These are phyloP conservation scores for Caenorhabditis doughertyi DNA, from an alignment of 2,888 invertebrate species.

Conservation along the genomic window DNA sequence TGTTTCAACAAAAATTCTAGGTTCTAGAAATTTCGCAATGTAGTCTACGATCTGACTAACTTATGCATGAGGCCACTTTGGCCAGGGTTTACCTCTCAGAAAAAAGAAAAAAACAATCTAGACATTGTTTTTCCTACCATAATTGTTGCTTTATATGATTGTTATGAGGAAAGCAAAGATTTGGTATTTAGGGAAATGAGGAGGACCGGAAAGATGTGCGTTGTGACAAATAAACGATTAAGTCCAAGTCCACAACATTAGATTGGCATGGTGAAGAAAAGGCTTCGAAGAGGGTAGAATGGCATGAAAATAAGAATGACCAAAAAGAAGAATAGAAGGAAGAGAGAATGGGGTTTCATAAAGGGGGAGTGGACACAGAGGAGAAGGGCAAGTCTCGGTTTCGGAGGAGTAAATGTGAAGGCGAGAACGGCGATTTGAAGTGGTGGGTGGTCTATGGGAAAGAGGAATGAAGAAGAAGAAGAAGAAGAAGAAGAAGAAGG, in stretches of 20 bases:
- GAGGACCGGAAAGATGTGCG: slow-evolving; percentile 59
- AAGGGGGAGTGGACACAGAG: neutral
- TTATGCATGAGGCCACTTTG: neutral
- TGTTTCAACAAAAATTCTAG: neutral
- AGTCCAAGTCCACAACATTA: slow-evolving; percentile 57
- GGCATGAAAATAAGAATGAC: slow-evolving; percentile 61
- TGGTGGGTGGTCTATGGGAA: slow-evolving; percentile 22
- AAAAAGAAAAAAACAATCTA: slow-evolving; percentile 1
- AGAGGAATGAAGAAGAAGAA: neutral
- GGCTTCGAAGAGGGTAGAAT: slow-evolving; percentile 25
- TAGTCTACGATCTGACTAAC: neutral
- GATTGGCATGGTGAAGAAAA: slow-evolving; percentile 10
- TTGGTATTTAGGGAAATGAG: slow-evolving; percentile 54
- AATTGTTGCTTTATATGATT: slow-evolving; percentile 51
- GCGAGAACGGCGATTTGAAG: slow-evolving; percentile 33
- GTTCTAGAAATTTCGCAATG: neutral
- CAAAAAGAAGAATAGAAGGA: slow-evolving; percentile 29
- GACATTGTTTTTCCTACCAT: slow-evolving; percentile 16
- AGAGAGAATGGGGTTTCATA: slow-evolving; percentile 24
- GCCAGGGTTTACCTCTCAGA: neutral
- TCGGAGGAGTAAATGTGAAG: slow-evolving; percentile 6
- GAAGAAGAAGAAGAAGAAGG: slow-evolving; percentile 3
- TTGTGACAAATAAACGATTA: slow-evolving; percentile 64
- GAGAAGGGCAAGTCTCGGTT: slow-evolving; percentile 41
- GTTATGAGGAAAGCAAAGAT: slow-evolving; percentile 43